phyloP scores from a whole-genome alignment of 2,113 vertebrate genomes.

The Pluvianellus socialis region DNA sequence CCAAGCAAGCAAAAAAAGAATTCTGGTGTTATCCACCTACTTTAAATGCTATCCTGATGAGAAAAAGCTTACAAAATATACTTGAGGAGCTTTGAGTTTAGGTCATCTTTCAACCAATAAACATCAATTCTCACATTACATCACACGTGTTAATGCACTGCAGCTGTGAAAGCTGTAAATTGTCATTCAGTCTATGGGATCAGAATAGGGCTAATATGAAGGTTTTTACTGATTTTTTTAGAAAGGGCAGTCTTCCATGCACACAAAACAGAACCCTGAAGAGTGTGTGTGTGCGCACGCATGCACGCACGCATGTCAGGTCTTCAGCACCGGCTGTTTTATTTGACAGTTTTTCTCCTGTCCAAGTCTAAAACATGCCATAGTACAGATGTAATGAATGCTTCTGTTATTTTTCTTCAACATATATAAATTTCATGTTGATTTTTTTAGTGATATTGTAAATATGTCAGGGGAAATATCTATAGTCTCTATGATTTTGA shows the following conservation, averaged over 20 bases:
- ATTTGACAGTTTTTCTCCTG: not conserved
- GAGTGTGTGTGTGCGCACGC: no score
- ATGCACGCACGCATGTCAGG: not conserved
- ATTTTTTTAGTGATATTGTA: not conserved
- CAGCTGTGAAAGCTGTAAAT: not conserved
- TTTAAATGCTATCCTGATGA: not conserved
- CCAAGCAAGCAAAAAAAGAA: not conserved
- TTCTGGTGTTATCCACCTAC: not conserved
- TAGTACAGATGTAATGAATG: not conserved
- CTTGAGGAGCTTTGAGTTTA: not conserved
- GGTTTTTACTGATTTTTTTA: not conserved
- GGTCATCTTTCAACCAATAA: not conserved
- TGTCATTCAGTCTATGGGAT: not conserved
- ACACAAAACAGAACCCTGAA: not conserved
- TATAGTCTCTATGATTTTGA: not conserved
- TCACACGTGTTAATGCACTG: not conserved
- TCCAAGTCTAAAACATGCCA: accelerated
- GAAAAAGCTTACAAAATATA: not conserved
- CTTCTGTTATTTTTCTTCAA: not conserved
- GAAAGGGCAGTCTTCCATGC: not conserved
- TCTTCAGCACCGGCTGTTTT: not conserved
- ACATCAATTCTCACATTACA: not conserved
- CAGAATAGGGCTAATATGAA: not conserved
- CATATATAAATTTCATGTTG: not conserved
- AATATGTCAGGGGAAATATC: not conserved